phyloP scores from a whole-genome alignment of 2,113 vertebrate species.

The Gracilinanus agilis region DNA sequence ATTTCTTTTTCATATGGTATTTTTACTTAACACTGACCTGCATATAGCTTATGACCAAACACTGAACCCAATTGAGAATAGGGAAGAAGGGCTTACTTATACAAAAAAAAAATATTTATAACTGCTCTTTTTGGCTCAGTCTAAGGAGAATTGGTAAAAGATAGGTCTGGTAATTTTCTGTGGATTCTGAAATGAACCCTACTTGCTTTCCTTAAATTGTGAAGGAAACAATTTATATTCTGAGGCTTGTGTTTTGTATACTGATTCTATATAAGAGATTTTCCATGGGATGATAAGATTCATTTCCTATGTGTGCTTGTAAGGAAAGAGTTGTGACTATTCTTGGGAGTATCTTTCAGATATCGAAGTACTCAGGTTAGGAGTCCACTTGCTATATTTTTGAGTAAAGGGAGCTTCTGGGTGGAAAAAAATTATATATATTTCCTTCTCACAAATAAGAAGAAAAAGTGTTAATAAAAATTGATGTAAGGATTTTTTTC shows the following conservation, averaged over 20 bases:
- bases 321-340: not conserved
- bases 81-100: no score
- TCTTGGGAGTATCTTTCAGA: not conserved
- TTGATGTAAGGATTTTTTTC: not conserved
- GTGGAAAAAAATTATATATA: no score
- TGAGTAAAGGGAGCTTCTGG: not conserved
- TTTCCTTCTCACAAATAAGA: not conserved
- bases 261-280: not conserved
- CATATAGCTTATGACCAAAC: no score
- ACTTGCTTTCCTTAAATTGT: not conserved
- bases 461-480: not conserved
- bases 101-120: no score
- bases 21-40: no score
- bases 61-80: no score
- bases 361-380: not conserved
- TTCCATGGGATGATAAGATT: not conserved
- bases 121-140: not conserved
- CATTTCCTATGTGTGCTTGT: not conserved
- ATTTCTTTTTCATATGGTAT: no score
- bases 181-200: not conserved
- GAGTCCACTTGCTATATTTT: not conserved
- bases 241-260: not conserved
- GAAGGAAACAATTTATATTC: not conserved
- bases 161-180: not conserved
- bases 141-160: not conserved